Conservation (phyloP, 1,140 invertebrate genomes). For the Neodiprion virginianus region DNA sequence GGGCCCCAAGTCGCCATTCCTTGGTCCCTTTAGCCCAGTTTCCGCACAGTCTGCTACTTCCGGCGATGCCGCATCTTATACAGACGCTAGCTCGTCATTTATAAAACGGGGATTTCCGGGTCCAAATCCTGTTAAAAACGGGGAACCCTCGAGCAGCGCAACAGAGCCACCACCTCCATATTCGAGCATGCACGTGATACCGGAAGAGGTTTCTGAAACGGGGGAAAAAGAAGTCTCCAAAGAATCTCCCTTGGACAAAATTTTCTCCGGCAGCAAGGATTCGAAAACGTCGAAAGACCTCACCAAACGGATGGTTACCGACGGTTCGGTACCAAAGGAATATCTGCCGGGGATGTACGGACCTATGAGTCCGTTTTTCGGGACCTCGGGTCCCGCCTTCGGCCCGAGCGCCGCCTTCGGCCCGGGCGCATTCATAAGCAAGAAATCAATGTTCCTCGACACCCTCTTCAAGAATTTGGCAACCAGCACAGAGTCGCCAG, state of each 20-base stretch:
- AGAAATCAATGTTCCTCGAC: conserved; percentile 52
- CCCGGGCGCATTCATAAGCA: conserved; percentile 46
- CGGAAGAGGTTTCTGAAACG: conserved; percentile 38
- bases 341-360: conserved; percentile 40
- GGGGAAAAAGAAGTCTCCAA: conserved; percentile 6
- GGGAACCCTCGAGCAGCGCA: neutral
- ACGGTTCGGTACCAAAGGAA: conserved; percentile 25
- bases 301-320: neutral
- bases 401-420: conserved; percentile 38
- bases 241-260: conserved; percentile 11
- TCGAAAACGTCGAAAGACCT: neutral
- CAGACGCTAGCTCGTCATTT: neutral
- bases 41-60: neutral
- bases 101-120: neutral
- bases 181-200: conserved; percentile 41
- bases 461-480: conserved; percentile 50
- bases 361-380: conserved; percentile 22
- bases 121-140: neutral
- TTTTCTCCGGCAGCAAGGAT: conserved; percentile 6
- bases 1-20: conserved; percentile 34
- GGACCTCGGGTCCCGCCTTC: conserved; percentile 22
- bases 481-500: conserved; percentile 37
- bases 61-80: neutral
- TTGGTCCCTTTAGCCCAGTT: neutral
- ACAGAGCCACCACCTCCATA: conserved; percentile 33